A percentile compares a stretch with the other conserved stretches of the same genome.
Conservation (phyloP, 2,113 vertebrate species). For the Vombatus ursinus region DNA sequence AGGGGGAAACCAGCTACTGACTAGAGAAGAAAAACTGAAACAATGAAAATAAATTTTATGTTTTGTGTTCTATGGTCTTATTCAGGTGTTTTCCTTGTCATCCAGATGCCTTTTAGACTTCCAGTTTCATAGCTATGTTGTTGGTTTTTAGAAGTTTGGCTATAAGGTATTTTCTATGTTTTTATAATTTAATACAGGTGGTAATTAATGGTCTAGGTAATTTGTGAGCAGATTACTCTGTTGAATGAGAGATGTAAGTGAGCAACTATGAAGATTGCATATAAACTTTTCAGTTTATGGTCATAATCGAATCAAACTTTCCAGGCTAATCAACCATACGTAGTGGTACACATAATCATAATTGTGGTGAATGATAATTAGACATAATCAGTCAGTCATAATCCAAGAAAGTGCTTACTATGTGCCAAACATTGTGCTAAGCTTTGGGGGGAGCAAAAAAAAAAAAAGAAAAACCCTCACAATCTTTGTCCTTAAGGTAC, state of each 20-base stretch:
- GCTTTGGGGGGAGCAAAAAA: neutral
- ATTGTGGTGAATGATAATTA: neutral
- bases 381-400: neutral
- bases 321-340: neutral
- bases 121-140: neutral
- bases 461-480: neutral
- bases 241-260: neutral
- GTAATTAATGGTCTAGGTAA: neutral
- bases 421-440: neutral
- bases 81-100: neutral
- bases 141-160: neutral
- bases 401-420: neutral
- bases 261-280: neutral
- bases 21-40: neutral
- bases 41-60: neutral
- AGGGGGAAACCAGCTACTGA: neutral
- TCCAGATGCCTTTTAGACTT: neutral
- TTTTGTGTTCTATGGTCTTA: neutral
- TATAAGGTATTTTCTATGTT: neutral
- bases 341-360: neutral
- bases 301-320: neutral
- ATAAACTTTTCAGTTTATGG: neutral
- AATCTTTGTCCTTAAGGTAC: neutral
- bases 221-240: too few species aligned
- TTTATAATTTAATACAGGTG: neutral